Evolutionary conservation across 2,113 vertebrate species (phyloP), one percentile per base, ranked within the genome.

Genomic region (Proterorhinus semilunaris): DNA sequence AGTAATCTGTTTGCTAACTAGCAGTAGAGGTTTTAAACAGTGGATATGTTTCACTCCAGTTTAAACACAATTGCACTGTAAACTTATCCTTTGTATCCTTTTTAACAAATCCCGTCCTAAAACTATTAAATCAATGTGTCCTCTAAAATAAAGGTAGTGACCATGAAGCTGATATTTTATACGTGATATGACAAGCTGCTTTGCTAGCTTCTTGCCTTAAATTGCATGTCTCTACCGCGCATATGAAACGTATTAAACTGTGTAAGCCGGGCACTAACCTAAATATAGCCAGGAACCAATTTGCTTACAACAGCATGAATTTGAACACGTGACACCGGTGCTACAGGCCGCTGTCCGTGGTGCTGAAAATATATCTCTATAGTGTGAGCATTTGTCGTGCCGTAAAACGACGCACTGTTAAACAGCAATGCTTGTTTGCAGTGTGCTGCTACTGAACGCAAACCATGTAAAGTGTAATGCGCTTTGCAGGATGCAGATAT

Each of bases 291-390:
- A 59, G 58, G 70, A 82, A 78, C 75, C 78, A 75, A 75, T 79
- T 76, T 81, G 83, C 84, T 76, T 62, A 70, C 74, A 74, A 71
- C 78, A 76, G 77, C 72, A 62, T 81, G 82, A 79, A 81, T 76
- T 75, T 51, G 62, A 27, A 50, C 81, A 85, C 86, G 83, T 84
- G 79, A 85, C 48, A 36, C 63, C 70, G 65, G 74, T 42, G 71
- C 76, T 44, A 72, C 75, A 75, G 76, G 80, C 69, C 84, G 86
- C 90, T 91, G 90, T 91, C 90, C 90, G 80, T 89, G 90, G 90
- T 91, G 66, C 90, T 91, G 90, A 91, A 90, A 83, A 13, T 10
- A 42, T 15, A 74, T 67, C 46, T 53, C 13, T 8, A 45, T 68
- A 66, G 69, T 27, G 45, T 59, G 61, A 10, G 43, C 2, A 54